A percentile compares a stretch with the other conserved stretches of the same genome.
phyloP scores from a whole-genome alignment of 2,797 vertebrate species.

The Pseudochaenichthys georgianus region DNA sequence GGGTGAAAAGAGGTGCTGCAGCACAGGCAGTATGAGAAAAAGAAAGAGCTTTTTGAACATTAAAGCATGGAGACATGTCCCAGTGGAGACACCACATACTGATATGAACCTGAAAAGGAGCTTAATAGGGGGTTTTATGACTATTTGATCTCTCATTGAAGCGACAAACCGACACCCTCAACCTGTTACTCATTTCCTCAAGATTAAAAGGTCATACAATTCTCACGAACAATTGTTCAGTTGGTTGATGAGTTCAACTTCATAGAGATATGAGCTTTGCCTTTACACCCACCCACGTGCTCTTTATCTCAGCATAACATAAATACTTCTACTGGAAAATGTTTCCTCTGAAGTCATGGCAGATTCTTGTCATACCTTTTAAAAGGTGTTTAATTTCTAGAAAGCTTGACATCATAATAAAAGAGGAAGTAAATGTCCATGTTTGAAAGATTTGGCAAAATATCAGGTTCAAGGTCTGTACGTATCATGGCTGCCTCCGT shows the following conservation, averaged over 20 bases:
- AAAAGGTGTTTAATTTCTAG: background rate
- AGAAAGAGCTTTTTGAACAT: too few relatives aligned
- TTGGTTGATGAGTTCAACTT: conserved; percentile 43
- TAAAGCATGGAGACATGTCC: too few relatives aligned
- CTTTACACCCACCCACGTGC: conserved; percentile 50
- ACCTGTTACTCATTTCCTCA: background rate
- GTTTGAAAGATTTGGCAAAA: too few relatives aligned
- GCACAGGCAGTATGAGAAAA: too few relatives aligned
- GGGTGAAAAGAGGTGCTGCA: too few relatives aligned
- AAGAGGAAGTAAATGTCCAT: background rate
- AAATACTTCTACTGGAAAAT: conserved; percentile 11
- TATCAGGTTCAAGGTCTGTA: background rate
- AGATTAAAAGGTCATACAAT: background rate
- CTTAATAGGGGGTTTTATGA: too few relatives aligned
- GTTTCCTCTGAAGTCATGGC: background rate
- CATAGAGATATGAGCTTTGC: conserved; percentile 38
- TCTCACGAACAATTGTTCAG: conserved; percentile 41
- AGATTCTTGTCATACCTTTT: background rate
- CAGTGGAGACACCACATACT: too few relatives aligned
- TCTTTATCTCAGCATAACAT: conserved; percentile 69
- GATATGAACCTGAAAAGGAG: too few relatives aligned
- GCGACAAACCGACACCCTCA: background rate
- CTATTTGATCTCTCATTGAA: too few relatives aligned
- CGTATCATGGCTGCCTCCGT: background rate
- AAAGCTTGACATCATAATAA: background rate